phyloP scores from a whole-genome alignment of 2,888 invertebrate species.

The Caenorhabditis uteleia region DNA sequence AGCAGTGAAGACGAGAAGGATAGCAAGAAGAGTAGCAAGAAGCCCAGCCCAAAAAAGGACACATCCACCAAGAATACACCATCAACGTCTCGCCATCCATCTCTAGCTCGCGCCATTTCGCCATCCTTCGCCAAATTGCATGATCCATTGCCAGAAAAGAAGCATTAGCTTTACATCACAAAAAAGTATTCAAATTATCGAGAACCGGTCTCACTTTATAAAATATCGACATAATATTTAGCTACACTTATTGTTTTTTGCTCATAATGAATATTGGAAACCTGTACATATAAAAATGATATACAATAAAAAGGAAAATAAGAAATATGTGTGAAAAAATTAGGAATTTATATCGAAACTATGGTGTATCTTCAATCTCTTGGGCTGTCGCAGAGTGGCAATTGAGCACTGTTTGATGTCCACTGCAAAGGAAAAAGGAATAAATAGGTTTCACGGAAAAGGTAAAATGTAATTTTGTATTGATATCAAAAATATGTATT shows the following conservation, averaged over 20 bases:
- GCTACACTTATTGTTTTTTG: too few species aligned
- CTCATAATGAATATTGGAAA: too few species aligned
- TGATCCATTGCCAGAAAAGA: conserved; percentile 4
- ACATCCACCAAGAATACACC: conserved; percentile 2
- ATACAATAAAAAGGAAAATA: neutral
- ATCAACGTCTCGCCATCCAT: conserved; percentile 10
- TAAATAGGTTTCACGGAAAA: conserved; percentile 1
- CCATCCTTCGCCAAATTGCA: conserved; percentile 18
- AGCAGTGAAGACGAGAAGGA: conserved; percentile 39
- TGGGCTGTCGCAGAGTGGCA: conserved; percentile 45
- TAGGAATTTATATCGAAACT: too few species aligned
- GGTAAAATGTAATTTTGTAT: too few species aligned
- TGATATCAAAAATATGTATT: too few species aligned
- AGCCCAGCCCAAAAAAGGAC: conserved; percentile 17
- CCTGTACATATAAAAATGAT: neutral
- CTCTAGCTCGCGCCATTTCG: conserved; percentile 8
- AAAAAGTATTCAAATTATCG: neutral
- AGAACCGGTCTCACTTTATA: too few species aligned
- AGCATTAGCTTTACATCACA: conserved; percentile 10
- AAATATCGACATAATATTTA: too few species aligned
- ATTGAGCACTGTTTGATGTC: conserved; percentile 35
- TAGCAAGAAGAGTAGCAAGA: conserved; percentile 31
- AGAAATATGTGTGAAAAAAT: neutral
- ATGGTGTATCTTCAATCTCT: too few species aligned
- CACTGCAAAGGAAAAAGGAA: conserved; percentile 29